These are phyloP conservation scores for Python bivittatus DNA, from an alignment of 2,113 vertebrate genomes.

Conservation along the genomic window DNA sequence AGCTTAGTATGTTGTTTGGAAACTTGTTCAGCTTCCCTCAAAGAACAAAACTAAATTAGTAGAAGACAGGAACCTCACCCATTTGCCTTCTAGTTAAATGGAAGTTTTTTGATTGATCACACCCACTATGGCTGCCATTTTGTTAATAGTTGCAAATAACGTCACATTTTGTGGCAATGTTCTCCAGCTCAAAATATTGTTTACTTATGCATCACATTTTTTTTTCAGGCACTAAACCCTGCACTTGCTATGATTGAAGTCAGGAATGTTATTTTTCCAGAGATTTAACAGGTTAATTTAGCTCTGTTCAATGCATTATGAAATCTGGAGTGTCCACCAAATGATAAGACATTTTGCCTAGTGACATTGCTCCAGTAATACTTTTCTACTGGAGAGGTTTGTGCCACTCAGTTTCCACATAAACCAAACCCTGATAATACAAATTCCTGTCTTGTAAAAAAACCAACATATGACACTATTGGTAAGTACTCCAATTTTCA, in stretches of 20 bases:
- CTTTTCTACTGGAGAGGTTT: neutral
- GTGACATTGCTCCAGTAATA: neutral
- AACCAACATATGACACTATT: neutral
- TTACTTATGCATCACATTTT: neutral
- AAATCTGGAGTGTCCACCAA: neutral
- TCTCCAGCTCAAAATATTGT: neutral
- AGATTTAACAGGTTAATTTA: neutral
- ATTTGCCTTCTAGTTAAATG: neutral
- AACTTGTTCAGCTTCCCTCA: neutral
- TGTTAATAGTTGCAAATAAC: neutral
- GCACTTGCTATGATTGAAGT: neutral
- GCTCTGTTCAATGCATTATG: neutral
- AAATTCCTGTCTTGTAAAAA: neutral
- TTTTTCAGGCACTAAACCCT: neutral
- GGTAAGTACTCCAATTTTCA: too few relatives aligned
- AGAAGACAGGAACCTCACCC: neutral
- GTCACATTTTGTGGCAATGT: neutral
- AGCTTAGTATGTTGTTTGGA: neutral
- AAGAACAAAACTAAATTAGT: neutral
- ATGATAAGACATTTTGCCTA: neutral
- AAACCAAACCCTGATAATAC: neutral
- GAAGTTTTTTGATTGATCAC: neutral
- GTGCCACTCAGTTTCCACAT: neutral
- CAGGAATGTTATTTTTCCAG: neutral
- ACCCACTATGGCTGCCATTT: neutral